A percentile compares a stretch with the other conserved stretches of the same genome.
These are phyloP conservation scores for Parauchenoglanis punctatus DNA, from an alignment of 2,797 vertebrate species.

Conservation along the genomic window DNA sequence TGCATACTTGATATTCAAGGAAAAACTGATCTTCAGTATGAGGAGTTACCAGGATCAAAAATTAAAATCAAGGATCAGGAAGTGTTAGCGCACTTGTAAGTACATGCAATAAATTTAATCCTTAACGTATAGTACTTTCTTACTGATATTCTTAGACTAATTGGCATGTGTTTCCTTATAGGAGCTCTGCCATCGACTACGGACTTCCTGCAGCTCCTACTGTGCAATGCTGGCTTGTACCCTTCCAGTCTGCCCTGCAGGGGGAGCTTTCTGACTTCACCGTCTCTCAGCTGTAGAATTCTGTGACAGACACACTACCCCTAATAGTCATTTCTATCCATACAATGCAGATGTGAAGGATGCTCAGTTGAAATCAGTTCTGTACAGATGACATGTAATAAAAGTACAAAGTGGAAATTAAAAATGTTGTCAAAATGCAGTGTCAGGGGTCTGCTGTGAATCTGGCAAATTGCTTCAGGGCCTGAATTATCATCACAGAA, in stretches of 20 bases:
- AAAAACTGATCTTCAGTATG: constrained; percentile 56
- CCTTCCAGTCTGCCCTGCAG: constrained; percentile 60
- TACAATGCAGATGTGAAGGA: background rate
- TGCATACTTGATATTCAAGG: constrained; percentile 56
- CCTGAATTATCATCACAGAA: background rate
- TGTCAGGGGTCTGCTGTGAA: background rate
- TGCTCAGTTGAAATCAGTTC: background rate
- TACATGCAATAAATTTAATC: background rate
- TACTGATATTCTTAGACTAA: background rate
- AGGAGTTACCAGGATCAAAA: constrained; percentile 51
- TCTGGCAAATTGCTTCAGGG: background rate
- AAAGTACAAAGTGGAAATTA: background rate
- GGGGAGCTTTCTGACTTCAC: constrained; percentile 59
- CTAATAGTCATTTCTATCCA: background rate
- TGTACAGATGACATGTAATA: background rate
- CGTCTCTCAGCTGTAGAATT: constrained; percentile 55
- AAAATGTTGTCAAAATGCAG: background rate
- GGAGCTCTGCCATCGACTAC: constrained; percentile 58
- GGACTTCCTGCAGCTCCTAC: background rate
- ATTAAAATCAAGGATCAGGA: constrained; percentile 61
- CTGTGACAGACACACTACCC: background rate
- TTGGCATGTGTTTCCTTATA: constrained; percentile 11
- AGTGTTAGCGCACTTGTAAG: constrained; percentile 56
- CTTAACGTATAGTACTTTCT: background rate
- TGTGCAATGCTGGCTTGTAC: constrained; percentile 63